Evolutionary conservation across 2,888 invertebrate genomes (phyloP), one percentile per base, ranked within the genome.

Genomic region (Crossocerus cetratus): DNA sequence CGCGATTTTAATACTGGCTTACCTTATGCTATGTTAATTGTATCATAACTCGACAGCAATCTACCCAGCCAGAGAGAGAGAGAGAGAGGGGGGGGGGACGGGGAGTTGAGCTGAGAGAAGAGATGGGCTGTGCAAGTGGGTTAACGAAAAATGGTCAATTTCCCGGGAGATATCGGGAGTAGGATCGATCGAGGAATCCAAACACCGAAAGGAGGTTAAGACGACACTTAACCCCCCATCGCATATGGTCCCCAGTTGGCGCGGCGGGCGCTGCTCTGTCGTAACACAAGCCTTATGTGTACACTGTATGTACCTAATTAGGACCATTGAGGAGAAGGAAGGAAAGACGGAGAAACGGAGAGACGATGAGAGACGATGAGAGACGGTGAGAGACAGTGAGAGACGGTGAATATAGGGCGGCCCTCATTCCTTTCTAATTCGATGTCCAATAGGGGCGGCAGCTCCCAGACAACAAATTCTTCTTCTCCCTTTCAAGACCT

Each of bases 231-330:
- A 82, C 80, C 80, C 80, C 71, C 69, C 69, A 53, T 76, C 75
- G 76, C 80, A 80, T 78, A 74, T 82, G 83, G 76, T 81, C 69
- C 70, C 76, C 83, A 83, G 79, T 83, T 77, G 83, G 73, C 74
- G 71, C 80, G 72, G 79, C 72, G 76, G 74, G 80, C 73, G 70
- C n/a, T n/a, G n/a, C n/a, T 68, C 56, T 82, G 81, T 81, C 79
- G 81, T 76, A 82, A 82, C 70, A 69, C 73, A 64, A 45, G 74
- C 72, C 76, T 75, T 75, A 67, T 78, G 76, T 76, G 76, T 76
- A 76, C 72, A 74, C 74, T 71, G 71, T 67, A 58, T 67, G 75
- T 79, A 72, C 78, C 76, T 80, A 82, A 83, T 82, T 82, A 82
- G 82, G 83, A 78, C 71, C 71, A 82, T 83, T 80, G 80, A 82